Evolutionary conservation across 1,140 invertebrate genomes (phyloP).

Genomic region (Leptopilina clavipes): DNA sequence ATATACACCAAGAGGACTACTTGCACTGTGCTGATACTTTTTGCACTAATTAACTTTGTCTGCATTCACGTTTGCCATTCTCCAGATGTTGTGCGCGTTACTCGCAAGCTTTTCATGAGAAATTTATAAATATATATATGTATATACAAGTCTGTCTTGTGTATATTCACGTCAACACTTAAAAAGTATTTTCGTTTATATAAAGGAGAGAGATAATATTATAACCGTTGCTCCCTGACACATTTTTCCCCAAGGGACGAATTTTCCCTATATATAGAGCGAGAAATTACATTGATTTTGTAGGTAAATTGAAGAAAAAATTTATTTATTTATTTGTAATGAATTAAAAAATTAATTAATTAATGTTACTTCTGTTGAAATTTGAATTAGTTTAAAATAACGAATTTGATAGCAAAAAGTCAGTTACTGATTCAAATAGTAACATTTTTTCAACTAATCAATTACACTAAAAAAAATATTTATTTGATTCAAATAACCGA

Average conservation of each 20-base stretch:
- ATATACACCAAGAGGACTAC: neutral
- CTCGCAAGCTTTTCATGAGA: neutral
- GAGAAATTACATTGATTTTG: neutral
- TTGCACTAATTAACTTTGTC: constrained; percentile 29
- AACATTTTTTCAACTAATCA: no score
- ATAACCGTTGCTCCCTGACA: neutral
- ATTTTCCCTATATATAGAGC: neutral
- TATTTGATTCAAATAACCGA: no score
- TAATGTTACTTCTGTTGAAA: no score
- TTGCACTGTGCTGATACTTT: neutral
- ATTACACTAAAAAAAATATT: no score
- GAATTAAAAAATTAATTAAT: no score
- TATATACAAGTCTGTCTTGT: no score
- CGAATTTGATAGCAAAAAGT: no score
- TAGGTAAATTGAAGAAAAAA: no score
- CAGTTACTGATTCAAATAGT: no score
- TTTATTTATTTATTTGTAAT: no score
- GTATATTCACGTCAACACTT: constrained; percentile 9
- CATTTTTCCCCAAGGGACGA: neutral
- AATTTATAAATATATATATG: no score
- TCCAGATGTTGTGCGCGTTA: neutral
- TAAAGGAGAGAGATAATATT: neutral
- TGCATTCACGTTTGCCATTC: neutral
- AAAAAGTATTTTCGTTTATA: neutral
- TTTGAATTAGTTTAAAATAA: no score